phyloP scores from a whole-genome alignment of 2,888 invertebrate species.

The Drosophila picticornis region DNA sequence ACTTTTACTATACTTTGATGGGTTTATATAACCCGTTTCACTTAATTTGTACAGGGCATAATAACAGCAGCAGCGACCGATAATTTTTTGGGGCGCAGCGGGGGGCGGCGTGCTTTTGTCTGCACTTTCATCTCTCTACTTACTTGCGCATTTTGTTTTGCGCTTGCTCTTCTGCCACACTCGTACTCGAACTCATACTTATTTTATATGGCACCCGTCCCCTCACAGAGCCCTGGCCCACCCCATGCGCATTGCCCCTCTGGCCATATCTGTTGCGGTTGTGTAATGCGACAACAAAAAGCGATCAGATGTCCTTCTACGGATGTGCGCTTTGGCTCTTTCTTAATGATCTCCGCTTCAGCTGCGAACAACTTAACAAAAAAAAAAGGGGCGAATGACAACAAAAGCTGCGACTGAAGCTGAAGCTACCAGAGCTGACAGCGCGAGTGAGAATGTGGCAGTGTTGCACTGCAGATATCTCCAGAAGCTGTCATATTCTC shows the following conservation, averaged over 20 bases:
- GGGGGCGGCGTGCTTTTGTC: constrained; percentile 48
- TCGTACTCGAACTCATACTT: constrained; percentile 27
- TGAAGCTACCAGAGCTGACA: constrained; percentile 23
- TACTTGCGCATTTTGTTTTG: constrained; percentile 46
- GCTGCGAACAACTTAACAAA: constrained; percentile 27
- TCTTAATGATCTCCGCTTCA: constrained; percentile 72
- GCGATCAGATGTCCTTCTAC: constrained; percentile 84
- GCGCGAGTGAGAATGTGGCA: constrained; percentile 10
- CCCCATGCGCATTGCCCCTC: constrained; percentile 2
- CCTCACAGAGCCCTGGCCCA: not conserved
- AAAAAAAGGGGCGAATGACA: constrained; percentile 10
- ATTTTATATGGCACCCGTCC: constrained; percentile 8
- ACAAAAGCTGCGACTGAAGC: constrained; percentile 20
- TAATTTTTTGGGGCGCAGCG: constrained; percentile 49
- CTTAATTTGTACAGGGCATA: not conserved
- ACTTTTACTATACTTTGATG: not conserved
- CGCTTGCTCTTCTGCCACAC: constrained; percentile 25
- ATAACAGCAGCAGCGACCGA: constrained; percentile 15
- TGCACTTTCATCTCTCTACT: constrained; percentile 67
- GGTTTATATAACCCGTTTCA: not conserved
- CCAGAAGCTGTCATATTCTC: constrained; percentile 38
- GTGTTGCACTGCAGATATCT: constrained; percentile 20
- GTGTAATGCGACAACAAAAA: constrained; percentile 76
- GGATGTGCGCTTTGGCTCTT: constrained; percentile 78
- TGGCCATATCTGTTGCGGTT: constrained; percentile 58